Base-by-base conservation (phyloP, 2,888 invertebrate species). In the Lasioglossum pauxillum region DNA sequence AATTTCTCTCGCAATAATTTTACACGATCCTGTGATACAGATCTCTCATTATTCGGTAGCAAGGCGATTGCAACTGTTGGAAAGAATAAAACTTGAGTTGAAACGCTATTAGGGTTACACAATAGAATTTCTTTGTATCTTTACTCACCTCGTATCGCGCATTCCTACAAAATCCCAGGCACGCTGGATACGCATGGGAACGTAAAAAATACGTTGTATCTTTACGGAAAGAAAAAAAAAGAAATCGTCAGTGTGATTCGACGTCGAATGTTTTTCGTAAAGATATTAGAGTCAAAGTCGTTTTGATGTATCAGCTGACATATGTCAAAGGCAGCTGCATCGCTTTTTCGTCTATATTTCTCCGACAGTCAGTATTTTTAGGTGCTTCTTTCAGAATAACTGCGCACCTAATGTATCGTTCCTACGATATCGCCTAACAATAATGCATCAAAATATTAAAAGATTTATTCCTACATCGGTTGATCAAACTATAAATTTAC, bases 221-320 rank as follows among this genome's bases (percentile, higher is more conserved):
- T 71, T 44, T 53, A 27, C 0, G 16, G 27, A 74, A 53, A 1
- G 74, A 57, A 73, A 67, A 67, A 69, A 38, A 49, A 69, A 38
- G 35, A 49, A 41, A 71, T 27, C 16, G 31, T 10, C n/a, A n/a
- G 49, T 72, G 23, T n/a, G 16, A 74, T 41, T 44, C 10, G 49
- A 16, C n/a, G 44, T 31, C 71, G 69, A 27, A 78, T 80, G 69
- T 78, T 57, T 83, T 79, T 57, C 46, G 41, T n/a, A 80, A 71
- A 69, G 77, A n/a, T 53, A 71, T 72, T 41, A 77, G 44, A 19
- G 44, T 23, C 16, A 77, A 35, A 19, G 44, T 23, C 23, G 38
- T 60, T 64, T 75, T 76, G 38, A 78, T 76, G 27, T 16, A 89
- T 86, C 89, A 89, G 85, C 89, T 89, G 88, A 85, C 84, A 84